Evolutionary conservation across 1,140 invertebrate species (phyloP), one percentile per base, ranked within the genome.

Genomic region (Ladona fulva): DNA sequence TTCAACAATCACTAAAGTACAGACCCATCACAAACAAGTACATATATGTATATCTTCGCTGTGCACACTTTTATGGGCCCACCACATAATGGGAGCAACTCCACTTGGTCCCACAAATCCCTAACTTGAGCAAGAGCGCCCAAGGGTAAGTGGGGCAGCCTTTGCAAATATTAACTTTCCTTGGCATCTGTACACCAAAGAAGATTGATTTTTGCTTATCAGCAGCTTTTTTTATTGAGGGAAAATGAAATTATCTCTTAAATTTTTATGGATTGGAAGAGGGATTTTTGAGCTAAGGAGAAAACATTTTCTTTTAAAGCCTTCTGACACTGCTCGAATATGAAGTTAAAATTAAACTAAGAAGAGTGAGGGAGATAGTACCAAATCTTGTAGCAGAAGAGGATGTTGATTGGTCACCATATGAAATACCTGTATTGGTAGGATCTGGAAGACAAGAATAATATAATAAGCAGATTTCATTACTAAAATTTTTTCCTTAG

Each of bases 101-200:
- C 52, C 52, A 66, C n/a, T 66, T 66, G 52, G 52, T 66, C 52
- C 52, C 52, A 66, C 52, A 66, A 66, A 66, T 66, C 52, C 52
- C 52, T 66, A 66, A 66, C 52, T 66, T 22, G n/a, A 22, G 52
- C 52, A 66, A 66, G 16, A 66, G n/a, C 52, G n/a, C 52, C 52
- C 52, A 19, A 66, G 52, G 52, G 52, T 22, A 22, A 19, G 52
- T 16, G 52, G 52, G 52, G 52, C 52, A 66, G 52, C 52, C 52
- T 66, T 22, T 19, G 14, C n/a, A 66, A 66, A 66, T 66, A 37
- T 37, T 5, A 12, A 66, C 52, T 6, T 66, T 22, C 14, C n/a
- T 66, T 66, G 52, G 52, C 52, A 66, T 22, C 1, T 19, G n/a
- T 12, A 19, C 14, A 12, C 52, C 52, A 66, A 66, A 66, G n/a